A percentile compares a stretch with the other conserved stretches of the same genome.
phyloP scores from a whole-genome alignment of 2,797 vertebrate species.

The Neosilurus mollespiculum region DNA sequence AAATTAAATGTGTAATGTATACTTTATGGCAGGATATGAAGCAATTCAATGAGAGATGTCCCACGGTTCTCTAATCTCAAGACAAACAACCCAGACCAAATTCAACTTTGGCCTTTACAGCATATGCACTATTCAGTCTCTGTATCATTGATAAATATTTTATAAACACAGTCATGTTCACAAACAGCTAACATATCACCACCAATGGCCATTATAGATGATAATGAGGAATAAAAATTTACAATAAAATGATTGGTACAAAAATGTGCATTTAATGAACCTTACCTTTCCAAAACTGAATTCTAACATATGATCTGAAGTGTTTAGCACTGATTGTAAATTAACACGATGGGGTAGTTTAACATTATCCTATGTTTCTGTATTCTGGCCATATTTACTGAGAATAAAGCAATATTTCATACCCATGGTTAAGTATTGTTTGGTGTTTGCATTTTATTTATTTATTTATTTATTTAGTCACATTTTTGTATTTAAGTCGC shows the following conservation, averaged over 20 bases:
- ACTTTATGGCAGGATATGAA: conserved; percentile 27
- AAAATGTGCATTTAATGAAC: not conserved
- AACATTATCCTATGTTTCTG: not conserved
- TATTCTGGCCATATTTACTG: not conserved
- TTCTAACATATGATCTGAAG: not conserved
- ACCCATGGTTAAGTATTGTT: not conserved
- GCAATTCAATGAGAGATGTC: not conserved
- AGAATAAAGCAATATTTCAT: not conserved
- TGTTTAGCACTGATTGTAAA: not conserved
- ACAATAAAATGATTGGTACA: not conserved
- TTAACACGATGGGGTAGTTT: not conserved
- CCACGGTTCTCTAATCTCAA: conserved; percentile 2
- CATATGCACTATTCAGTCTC: not conserved
- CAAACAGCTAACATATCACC: not conserved
- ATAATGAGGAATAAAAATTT: not conserved
- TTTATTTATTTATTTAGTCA: not conserved
- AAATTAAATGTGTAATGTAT: conserved; percentile 10
- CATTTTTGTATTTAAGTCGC: not conserved
- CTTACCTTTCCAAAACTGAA: not conserved
- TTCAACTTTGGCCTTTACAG: conserved; percentile 9
- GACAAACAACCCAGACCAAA: not conserved
- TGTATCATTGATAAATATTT: conserved; percentile 3
- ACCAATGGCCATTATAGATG: not conserved
- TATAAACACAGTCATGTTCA: not conserved
- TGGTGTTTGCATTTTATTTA: not conserved